phyloP scores from a whole-genome alignment of 1,140 invertebrate species.

The Potamilus streckersoni region DNA sequence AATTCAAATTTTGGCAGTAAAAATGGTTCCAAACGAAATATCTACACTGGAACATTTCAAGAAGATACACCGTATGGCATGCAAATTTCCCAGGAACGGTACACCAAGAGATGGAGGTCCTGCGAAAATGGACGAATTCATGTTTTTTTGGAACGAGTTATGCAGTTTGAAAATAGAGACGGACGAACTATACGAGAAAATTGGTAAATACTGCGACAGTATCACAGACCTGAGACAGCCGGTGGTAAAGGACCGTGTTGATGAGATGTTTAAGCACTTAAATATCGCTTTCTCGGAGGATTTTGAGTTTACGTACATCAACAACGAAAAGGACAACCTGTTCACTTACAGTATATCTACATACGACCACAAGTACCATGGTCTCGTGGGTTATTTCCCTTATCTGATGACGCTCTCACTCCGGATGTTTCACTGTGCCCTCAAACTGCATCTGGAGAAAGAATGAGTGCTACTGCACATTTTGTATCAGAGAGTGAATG shows the following conservation, averaged over 20 bases:
- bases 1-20: conserved; percentile 36
- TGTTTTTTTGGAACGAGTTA: conserved; percentile 42
- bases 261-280: conserved; percentile 37
- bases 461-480: conserved; percentile 28
- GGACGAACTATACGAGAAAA: conserved; percentile 36
- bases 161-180: conserved; percentile 39
- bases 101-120: conserved; percentile 24
- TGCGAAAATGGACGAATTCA: conserved; percentile 39
- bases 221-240: conserved; percentile 47
- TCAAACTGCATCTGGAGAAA: conserved; percentile 53
- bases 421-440: conserved; percentile 39
- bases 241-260: conserved; percentile 38
- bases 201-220: conserved; percentile 43
- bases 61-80: conserved; percentile 27
- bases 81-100: conserved; percentile 35
- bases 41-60: conserved; percentile 39
- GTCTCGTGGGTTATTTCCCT: conserved; percentile 48
- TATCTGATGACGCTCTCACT: conserved; percentile 44
- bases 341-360: conserved; percentile 49
- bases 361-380: conserved; percentile 43
- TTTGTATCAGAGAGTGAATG: no score
- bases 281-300: conserved; percentile 30
- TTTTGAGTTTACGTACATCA: conserved; percentile 46
- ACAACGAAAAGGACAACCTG: conserved; percentile 52
- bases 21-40: conserved; percentile 30